Evolutionary conservation across 2,113 vertebrate species (phyloP).

Genomic region (Mesitornis unicolor): DNA sequence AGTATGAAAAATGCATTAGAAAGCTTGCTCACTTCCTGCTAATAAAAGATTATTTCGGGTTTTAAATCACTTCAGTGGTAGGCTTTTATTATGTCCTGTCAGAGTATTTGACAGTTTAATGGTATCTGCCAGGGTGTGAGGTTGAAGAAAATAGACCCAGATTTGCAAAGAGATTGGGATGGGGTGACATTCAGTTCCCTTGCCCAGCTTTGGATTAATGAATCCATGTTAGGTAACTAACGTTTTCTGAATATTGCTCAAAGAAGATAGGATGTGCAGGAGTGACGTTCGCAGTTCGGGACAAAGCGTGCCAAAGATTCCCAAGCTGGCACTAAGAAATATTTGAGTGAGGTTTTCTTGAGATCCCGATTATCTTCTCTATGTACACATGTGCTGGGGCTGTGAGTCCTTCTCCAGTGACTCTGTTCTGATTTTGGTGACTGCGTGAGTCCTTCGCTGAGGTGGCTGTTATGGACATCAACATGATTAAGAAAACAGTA

Average conservation of each 20-base stretch:
- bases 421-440: background rate
- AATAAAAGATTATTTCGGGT: background rate
- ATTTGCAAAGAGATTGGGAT: background rate
- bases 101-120: background rate
- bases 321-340: background rate
- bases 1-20: background rate
- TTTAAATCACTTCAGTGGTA: background rate
- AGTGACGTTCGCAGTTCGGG: background rate
- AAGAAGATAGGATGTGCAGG: rapidly evolving
- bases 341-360: background rate
- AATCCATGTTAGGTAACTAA: background rate
- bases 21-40: background rate
- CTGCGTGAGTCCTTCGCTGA: rapidly evolving
- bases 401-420: background rate
- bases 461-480: rapidly evolving
- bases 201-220: background rate
- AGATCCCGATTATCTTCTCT: background rate
- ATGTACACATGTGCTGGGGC: rapidly evolving
- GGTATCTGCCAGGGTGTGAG: background rate
- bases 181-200: rapidly evolving
- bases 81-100: background rate
- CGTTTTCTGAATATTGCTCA: background rate
- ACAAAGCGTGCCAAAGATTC: rapidly evolving
- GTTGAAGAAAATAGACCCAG: background rate
- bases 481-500: background rate